These are phyloP conservation scores for Neotragus moschatus DNA, from an alignment of 2,113 vertebrate species.

Conservation along the genomic window DNA sequence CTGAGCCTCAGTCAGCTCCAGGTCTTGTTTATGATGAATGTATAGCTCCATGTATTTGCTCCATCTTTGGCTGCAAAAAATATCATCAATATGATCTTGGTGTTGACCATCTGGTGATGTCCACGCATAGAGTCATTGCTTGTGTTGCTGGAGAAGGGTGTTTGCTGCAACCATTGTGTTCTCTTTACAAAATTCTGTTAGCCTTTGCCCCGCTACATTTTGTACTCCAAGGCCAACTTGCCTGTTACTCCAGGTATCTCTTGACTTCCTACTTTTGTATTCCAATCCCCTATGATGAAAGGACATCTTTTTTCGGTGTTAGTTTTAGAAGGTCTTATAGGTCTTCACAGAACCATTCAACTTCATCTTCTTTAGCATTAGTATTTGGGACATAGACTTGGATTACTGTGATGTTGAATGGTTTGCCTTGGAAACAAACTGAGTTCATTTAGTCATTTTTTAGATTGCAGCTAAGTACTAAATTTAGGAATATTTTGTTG, in stretches of 20 bases:
- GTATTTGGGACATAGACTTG: neutral
- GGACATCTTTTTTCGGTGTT: neutral
- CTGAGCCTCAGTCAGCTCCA: neutral
- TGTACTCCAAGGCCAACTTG: neutral
- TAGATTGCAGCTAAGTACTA: neutral
- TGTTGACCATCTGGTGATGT: neutral
- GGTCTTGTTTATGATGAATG: neutral
- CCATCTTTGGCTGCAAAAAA: neutral
- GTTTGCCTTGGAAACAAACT: neutral
- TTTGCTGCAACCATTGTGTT: neutral
- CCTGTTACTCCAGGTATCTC: neutral
- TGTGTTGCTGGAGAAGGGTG: neutral
- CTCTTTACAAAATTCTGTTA: neutral
- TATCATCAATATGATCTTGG: neutral
- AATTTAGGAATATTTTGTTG: neutral
- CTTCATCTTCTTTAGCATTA: neutral
- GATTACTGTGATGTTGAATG: neutral
- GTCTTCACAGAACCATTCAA: neutral
- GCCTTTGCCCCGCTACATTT: neutral
- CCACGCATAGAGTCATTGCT: fast-evolving
- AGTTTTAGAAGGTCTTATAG: neutral
- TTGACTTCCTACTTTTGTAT: neutral
- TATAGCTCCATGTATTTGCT: neutral
- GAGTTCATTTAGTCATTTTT: neutral
- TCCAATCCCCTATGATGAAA: neutral